phyloP scores from a whole-genome alignment of 2,113 vertebrate genomes.

The Larimichthys crocea region DNA sequence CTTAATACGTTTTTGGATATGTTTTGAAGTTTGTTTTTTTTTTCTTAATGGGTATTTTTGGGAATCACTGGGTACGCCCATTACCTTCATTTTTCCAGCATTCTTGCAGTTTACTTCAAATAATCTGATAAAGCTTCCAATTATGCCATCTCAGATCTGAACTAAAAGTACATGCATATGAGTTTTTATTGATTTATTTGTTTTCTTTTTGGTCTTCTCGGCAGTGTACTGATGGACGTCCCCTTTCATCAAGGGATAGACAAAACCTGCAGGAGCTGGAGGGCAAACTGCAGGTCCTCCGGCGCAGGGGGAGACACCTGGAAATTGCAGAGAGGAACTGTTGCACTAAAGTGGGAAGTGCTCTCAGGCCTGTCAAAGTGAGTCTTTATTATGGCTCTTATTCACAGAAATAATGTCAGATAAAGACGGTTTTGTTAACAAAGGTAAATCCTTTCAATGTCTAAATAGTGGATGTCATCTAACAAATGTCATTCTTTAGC shows the following conservation, averaged over 20 bases:
- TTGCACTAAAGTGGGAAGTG: slow-evolving; percentile 92
- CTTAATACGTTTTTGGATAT: slow-evolving; percentile 1
- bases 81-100: background rate
- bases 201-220: slow-evolving; percentile 30
- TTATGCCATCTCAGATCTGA: background rate
- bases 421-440: background rate
- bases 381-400: slow-evolving; percentile 53
- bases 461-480: background rate
- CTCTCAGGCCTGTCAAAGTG: slow-evolving; percentile 94
- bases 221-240: slow-evolving; percentile 94
- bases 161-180: background rate
- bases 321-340: slow-evolving; percentile 93
- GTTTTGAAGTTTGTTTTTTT: background rate
- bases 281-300: slow-evolving; percentile 89
- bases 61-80: background rate
- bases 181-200: background rate
- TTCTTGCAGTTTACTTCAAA: background rate
- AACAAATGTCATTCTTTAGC: background rate
- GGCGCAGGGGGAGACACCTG: slow-evolving; percentile 90
- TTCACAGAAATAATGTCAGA: slow-evolving; percentile 17
- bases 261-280: slow-evolving; percentile 90
- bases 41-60: background rate
- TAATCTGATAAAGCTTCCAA: background rate
- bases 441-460: background rate
- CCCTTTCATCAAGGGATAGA: slow-evolving; percentile 91